Percentiles rank a stretch among this genome's conserved stretches.
Evolutionary conservation across 2,797 vertebrate species (phyloP).

Genomic region (Mastacembelus armatus): DNA sequence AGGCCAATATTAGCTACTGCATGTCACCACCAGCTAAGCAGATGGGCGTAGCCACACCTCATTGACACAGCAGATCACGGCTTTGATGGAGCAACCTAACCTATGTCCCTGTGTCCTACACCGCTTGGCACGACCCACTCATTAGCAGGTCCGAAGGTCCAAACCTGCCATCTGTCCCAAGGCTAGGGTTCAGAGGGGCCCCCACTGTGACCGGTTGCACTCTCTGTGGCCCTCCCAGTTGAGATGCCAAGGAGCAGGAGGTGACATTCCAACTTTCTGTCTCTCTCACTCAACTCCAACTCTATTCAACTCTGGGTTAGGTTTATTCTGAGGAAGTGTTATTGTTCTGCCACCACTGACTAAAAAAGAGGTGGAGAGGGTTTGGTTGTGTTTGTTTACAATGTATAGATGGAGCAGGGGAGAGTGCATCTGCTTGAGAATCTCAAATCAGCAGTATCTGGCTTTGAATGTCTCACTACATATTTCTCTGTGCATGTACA

Average conservation of each 20-base stretch:
- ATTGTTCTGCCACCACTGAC: slow-evolving; percentile 17
- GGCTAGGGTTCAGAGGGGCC: slow-evolving; percentile 60
- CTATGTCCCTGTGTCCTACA: slow-evolving; percentile 67
- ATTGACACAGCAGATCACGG: slow-evolving; percentile 34
- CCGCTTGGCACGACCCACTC: slow-evolving; percentile 73
- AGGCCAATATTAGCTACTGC: slow-evolving; percentile 6
- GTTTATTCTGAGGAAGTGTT: slow-evolving; percentile 48
- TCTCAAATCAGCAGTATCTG: slow-evolving; percentile 55
- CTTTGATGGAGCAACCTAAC: slow-evolving; percentile 69
- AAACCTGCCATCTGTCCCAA: slow-evolving; percentile 77
- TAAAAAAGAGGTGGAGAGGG: slow-evolving; percentile 48
- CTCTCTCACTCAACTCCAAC: slow-evolving; percentile 28
- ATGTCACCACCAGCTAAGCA: slow-evolving; percentile 35
- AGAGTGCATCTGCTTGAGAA: slow-evolving; percentile 41
- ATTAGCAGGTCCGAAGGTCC: slow-evolving; percentile 72
- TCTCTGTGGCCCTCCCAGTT: slow-evolving; percentile 31
- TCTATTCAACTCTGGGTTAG: slow-evolving; percentile 38
- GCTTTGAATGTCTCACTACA: slow-evolving; percentile 61
- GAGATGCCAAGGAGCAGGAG: slow-evolving; percentile 66
- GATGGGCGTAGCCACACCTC: slow-evolving; percentile 50
- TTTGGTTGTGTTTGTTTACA: slow-evolving; percentile 53
- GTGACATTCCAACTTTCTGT: slow-evolving; percentile 76
- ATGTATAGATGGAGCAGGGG: slow-evolving; percentile 51
- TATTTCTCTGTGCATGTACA: slow-evolving; percentile 20
- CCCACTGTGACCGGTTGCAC: slow-evolving; percentile 54